Evolutionary conservation across 2,888 invertebrate species (phyloP).

Genomic region (Conomelus anceps): DNA sequence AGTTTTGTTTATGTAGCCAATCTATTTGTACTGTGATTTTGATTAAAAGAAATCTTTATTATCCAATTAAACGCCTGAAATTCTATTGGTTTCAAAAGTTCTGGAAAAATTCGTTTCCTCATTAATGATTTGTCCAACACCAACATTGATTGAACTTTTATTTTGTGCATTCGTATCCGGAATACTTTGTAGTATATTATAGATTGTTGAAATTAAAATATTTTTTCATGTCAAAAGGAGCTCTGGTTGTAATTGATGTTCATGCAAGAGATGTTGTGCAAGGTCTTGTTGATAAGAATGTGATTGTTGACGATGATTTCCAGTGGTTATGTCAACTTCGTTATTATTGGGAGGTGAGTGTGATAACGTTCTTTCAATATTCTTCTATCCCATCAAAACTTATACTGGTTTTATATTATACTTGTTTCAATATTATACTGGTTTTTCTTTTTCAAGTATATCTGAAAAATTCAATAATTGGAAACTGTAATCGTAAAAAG

Average conservation of each 20-base stretch:
- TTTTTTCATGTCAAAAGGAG: constrained; percentile 49
- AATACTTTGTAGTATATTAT: neutral
- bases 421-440: no score
- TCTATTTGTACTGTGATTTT: no score
- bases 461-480: neutral
- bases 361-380: no score
- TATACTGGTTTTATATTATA: no score
- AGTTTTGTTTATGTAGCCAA: no score
- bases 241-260: constrained; percentile 85
- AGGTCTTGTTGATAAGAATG: constrained; percentile 57
- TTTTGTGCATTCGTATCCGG: neutral
- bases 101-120: no score
- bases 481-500: no score
- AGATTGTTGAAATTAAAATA: neutral
- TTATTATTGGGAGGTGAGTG: constrained; percentile 71
- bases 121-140: no score
- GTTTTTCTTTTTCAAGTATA: no score
- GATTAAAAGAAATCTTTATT: no score
- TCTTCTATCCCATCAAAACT: neutral
- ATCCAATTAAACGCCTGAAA: no score
- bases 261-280: constrained; percentile 83
- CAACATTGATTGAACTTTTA: neutral
- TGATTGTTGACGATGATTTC: constrained; percentile 71
- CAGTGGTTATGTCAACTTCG: constrained; percentile 84
- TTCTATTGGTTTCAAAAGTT: no score